phyloP scores from a whole-genome alignment of 2,797 vertebrate genomes.

The Paguma larvata region DNA sequence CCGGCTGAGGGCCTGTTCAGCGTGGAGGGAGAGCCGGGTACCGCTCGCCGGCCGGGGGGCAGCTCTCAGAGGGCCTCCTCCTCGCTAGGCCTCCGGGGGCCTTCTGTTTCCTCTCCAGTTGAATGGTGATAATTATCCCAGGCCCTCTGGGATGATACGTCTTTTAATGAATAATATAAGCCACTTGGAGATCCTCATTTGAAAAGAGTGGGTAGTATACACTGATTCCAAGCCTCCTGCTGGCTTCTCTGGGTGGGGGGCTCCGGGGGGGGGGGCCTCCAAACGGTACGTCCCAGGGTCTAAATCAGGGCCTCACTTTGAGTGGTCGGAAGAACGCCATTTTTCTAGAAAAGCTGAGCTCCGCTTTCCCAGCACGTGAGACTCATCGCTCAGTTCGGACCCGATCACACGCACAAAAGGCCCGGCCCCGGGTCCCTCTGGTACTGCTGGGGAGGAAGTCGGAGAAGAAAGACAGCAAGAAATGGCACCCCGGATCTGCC shows the following conservation, averaged over 20 bases:
- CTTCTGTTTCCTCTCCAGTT: not conserved
- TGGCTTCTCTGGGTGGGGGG: not conserved
- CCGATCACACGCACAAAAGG: not conserved
- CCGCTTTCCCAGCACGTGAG: not conserved
- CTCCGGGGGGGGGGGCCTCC: no score
- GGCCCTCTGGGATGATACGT: not conserved
- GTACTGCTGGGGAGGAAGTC: not conserved
- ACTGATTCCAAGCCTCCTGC: not conserved
- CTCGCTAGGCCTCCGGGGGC: no score
- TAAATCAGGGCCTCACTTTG: not conserved
- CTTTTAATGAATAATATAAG: conserved; percentile 44
- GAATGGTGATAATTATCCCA: not conserved
- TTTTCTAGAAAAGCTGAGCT: not conserved
- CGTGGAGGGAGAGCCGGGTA: not conserved
- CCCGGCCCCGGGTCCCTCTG: no score
- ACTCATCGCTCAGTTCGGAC: not conserved
- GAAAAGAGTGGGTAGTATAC: not conserved
- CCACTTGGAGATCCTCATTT: not conserved
- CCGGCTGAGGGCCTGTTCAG: not conserved
- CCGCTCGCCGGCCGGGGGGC: no score
- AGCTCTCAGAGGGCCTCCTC: not conserved
- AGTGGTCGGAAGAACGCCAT: not conserved
- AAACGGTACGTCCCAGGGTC: not conserved
- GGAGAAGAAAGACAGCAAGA: not conserved
- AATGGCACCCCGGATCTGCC: not conserved